Conservation (phyloP, 2,797 vertebrate genomes). For the Micromesistius poutassou region DNA sequence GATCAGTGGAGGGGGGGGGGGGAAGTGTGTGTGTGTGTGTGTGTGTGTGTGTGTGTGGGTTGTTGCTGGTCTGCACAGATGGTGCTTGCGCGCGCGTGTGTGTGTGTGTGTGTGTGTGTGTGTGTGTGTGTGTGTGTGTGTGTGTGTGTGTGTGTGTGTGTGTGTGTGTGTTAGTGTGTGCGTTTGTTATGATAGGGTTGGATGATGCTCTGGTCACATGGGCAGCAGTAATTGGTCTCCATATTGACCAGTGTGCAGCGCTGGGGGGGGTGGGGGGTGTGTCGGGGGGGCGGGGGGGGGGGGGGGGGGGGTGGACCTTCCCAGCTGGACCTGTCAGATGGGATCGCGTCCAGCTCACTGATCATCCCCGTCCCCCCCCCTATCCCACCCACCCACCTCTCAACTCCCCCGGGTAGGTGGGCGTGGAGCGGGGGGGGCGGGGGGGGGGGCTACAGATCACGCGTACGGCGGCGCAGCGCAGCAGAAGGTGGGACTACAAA, state of each 20-base stretch:
- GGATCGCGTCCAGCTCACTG: constrained; percentile 74
- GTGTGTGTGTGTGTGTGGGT: constrained; percentile 31
- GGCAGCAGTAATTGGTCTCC: constrained; percentile 79
- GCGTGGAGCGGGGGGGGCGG: too few relatives aligned
- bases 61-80: constrained; percentile 74
- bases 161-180: constrained; percentile 16
- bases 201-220: constrained; percentile 76
- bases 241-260: constrained; percentile 79
- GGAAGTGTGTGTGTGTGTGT: constrained; percentile 3
- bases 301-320: constrained; percentile 64
- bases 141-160: constrained; percentile 29
- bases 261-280: constrained; percentile 55
- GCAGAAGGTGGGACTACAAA: too few relatives aligned
- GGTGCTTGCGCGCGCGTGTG: constrained; percentile 41
- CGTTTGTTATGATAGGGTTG: constrained; percentile 72
- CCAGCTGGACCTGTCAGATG: constrained; percentile 79
- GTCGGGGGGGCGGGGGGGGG: constrained; percentile 62
- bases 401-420: constrained; percentile 30
- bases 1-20: constrained; percentile 39
- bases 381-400: constrained; percentile 32
- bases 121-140: constrained; percentile 40
- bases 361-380: constrained; percentile 59
- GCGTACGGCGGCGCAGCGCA: too few relatives aligned
- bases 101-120: constrained; percentile 25
- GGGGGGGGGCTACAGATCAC: too few relatives aligned